Conservation (phyloP, 64 coral and sea anemone genomes). For the Anthopleura sola region DNA sequence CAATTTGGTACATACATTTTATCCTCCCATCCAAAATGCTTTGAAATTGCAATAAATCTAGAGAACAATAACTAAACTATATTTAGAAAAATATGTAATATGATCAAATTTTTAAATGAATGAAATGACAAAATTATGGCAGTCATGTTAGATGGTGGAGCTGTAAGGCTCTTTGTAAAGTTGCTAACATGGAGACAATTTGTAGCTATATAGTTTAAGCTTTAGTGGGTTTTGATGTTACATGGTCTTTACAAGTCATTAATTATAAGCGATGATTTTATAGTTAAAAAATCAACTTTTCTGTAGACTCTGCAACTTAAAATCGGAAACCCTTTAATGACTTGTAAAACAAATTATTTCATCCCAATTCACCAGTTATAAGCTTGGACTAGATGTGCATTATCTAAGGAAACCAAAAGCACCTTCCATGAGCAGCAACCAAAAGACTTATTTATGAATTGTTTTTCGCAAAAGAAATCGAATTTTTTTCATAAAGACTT, state of each 20-base stretch:
- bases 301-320: too few relatives aligned
- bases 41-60: not conserved
- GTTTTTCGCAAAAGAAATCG: not conserved
- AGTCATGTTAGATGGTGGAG: not conserved
- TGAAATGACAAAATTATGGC: not conserved
- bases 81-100: not conserved
- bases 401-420: not conserved
- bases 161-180: not conserved
- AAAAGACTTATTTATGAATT: not conserved
- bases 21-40: not conserved
- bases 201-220: too few relatives aligned
- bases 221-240: too few relatives aligned
- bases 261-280: too few relatives aligned
- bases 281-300: too few relatives aligned
- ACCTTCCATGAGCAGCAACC: not conserved
- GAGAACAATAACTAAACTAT: not conserved
- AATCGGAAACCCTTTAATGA: not conserved
- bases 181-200: too few relatives aligned
- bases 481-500: constrained; percentile 5
- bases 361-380: not conserved
- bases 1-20: too few relatives aligned
- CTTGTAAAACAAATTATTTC: not conserved
- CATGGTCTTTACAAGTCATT: too few relatives aligned
- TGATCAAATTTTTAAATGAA: not conserved
- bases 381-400: not conserved